phyloP scores from a whole-genome alignment of 2,113 vertebrate genomes.

The Leiothrix lutea region DNA sequence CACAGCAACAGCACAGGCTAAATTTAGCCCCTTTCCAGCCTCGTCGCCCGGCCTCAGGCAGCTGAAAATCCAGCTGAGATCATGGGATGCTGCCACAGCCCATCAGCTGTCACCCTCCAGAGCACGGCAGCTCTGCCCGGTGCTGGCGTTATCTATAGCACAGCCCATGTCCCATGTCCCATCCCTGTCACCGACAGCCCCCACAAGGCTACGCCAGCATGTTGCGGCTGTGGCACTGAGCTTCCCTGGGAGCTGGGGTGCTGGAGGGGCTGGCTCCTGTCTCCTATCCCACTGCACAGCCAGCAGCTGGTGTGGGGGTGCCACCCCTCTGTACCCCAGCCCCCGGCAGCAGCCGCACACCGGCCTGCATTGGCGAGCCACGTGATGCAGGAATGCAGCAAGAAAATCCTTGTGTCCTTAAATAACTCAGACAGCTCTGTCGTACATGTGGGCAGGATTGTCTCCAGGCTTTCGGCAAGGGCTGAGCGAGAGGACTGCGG shows the following conservation, averaged over 20 bases:
- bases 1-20: background rate
- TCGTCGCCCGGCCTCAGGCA: background rate
- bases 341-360: background rate
- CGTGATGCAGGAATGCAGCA: background rate
- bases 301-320: fast-evolving
- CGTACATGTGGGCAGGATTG: conserved; percentile 20
- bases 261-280: fast-evolving
- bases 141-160: conserved; percentile 50
- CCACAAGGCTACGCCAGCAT: fast-evolving
- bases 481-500: background rate
- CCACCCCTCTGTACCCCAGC: background rate
- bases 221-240: fast-evolving
- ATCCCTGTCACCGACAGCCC: fast-evolving
- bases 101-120: background rate
- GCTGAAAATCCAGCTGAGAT: conserved; percentile 24
- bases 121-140: background rate
- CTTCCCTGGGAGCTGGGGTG: background rate
- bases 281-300: fast-evolving
- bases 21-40: conserved; percentile 6
- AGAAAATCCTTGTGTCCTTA: conserved; percentile 58
- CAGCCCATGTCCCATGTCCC: fast-evolving
- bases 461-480: conserved; percentile 6
- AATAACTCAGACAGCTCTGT: conserved; percentile 57
- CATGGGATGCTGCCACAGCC: background rate
- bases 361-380: background rate